Percentiles rank a stretch among this genome's conserved stretches.
Conservation (phyloP, 2,888 invertebrate genomes). For the Cataglyphis livida region DNA sequence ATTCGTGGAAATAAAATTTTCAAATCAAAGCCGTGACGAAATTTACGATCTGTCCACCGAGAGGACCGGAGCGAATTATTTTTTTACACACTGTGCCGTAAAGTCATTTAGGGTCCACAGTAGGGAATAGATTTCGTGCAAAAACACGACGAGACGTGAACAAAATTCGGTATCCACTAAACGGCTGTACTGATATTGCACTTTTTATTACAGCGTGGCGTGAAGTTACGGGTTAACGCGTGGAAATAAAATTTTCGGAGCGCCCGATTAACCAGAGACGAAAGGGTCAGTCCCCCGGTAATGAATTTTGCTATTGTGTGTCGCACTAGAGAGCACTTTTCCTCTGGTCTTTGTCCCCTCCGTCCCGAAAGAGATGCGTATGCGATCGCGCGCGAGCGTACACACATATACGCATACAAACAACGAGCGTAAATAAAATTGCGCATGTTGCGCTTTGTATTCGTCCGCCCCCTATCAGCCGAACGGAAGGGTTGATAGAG, state of each 20-base stretch:
- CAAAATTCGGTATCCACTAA: not conserved
- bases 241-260: constrained; percentile 10
- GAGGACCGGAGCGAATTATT: not conserved
- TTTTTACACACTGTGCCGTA: not conserved
- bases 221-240: not conserved
- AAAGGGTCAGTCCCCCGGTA: constrained; percentile 27
- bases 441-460: constrained; percentile 49
- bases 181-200: not conserved
- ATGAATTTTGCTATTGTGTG: constrained; percentile 48
- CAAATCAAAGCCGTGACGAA: not conserved
- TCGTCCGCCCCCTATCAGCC: constrained; percentile 21
- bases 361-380: constrained; percentile 29
- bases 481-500: constrained; percentile 59
- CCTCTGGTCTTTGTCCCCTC: constrained; percentile 33
- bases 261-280: constrained; percentile 21
- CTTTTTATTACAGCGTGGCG: not conserved
- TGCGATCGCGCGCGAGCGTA: not conserved
- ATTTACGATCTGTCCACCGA: not conserved
- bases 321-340: constrained; percentile 24
- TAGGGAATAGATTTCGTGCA: not conserved
- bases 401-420: not conserved
- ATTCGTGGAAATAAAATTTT: not conserved
- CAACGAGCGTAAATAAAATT: constrained; percentile 42
- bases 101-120: not conserved
- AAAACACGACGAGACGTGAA: not conserved